Percentiles rank a stretch among this genome's conserved stretches.
phyloP scores from a whole-genome alignment of 2,888 invertebrate genomes.

The Trichacis sp. region DNA sequence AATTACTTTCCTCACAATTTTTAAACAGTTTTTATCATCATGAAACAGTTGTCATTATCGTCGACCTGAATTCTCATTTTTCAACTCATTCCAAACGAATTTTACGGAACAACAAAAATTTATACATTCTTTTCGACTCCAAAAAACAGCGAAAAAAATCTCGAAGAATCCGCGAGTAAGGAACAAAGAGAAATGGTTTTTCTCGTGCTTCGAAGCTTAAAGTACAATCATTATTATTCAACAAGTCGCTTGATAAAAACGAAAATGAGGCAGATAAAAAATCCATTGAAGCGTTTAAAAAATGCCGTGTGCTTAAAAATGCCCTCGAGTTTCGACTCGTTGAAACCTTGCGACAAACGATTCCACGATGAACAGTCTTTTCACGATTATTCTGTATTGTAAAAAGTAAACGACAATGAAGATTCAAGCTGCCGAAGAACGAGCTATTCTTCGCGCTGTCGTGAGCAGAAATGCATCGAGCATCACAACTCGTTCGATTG shows the following conservation, averaged over 20 bases:
- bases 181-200: too few relatives aligned
- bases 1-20: too few relatives aligned
- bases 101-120: too few relatives aligned
- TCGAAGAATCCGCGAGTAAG: too few relatives aligned
- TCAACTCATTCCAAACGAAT: too few relatives aligned
- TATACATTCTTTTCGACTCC: too few relatives aligned
- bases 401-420: constrained; percentile 41
- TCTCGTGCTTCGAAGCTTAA: too few relatives aligned
- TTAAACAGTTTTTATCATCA: too few relatives aligned
- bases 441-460: constrained; percentile 28
- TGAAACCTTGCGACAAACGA: constrained; percentile 47
- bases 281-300: constrained; percentile 50
- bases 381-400: constrained; percentile 48
- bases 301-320: constrained; percentile 48
- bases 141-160: too few relatives aligned
- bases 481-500: constrained; percentile 19
- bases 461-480: constrained; percentile 18
- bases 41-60: too few relatives aligned
- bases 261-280: constrained; percentile 44
- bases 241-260: constrained; percentile 9
- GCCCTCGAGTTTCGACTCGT: constrained; percentile 48
- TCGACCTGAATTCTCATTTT: too few relatives aligned
- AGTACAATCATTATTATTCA: too few relatives aligned
- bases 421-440: constrained; percentile 24
- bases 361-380: constrained; percentile 35